Conservation (phyloP, 2,113 vertebrate genomes). For the Eptesicus fuscus region DNA sequence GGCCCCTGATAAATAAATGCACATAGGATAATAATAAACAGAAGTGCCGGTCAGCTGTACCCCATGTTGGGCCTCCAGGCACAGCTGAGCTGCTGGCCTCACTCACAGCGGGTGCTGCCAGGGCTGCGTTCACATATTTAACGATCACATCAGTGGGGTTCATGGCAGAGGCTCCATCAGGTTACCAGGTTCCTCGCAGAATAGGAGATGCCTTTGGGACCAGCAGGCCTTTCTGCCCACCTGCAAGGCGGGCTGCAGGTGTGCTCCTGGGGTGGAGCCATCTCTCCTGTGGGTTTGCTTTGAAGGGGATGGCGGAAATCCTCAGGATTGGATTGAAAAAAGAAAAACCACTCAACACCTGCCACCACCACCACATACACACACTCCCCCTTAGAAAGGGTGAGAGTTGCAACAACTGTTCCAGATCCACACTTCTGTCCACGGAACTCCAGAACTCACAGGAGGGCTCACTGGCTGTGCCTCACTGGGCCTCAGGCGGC, state of each 20-base stretch:
- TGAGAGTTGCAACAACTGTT: background rate
- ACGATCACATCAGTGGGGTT: background rate
- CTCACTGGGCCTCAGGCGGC: background rate
- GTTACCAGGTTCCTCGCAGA: background rate
- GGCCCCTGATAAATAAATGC: background rate
- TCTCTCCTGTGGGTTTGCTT: background rate
- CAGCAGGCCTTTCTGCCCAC: background rate
- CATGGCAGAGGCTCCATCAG: background rate
- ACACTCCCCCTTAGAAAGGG: background rate
- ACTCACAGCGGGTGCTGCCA: background rate
- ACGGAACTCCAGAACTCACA: background rate
- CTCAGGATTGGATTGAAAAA: background rate
- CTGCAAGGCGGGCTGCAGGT: background rate
- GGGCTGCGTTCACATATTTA: constrained; percentile 1
- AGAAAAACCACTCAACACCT: background rate
- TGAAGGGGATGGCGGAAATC: background rate
- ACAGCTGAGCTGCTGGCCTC: background rate
- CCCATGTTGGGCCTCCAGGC: background rate
- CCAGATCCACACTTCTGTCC: background rate
- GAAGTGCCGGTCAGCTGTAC: background rate
- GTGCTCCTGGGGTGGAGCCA: background rate
- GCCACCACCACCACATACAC: too few species aligned
- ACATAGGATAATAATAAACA: background rate
- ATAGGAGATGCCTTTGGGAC: background rate
- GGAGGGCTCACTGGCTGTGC: background rate